Base-by-base conservation (phyloP, 2,888 invertebrate species). In the Hofmannophila pseudospretella region DNA sequence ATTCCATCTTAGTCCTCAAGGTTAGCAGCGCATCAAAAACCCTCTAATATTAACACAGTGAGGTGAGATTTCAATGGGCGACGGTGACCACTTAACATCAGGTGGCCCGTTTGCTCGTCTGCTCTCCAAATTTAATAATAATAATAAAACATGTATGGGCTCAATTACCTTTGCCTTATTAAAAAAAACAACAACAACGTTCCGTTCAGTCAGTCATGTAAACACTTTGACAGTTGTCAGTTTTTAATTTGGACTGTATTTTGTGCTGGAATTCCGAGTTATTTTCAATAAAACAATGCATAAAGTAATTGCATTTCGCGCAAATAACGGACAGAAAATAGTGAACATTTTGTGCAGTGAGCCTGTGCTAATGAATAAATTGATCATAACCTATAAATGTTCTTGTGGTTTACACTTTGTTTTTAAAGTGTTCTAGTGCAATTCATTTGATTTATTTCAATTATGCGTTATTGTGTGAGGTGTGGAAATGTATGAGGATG, bases 361-460 rank as follows among this genome's bases (percentile, higher is more conserved):
- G 12, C 1, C 13, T 29, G 14, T 29, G 29, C n/a, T n/a, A 2
- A 5, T 3, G 11, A 3, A 7, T 10, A 33, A 35, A 19, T 26
- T 27, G 26, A 12, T 29, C 32, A 34, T 57, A 56, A 56, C 55
- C 55, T 56, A 4, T 11, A 44, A 51, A 48, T 14, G 41, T 14
- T 29, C 11, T 20, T n/a, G 23, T 23, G 25, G 14, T 32, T 20
- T 19, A 23, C 11, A 14, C 5, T 14, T 13, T 33, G 16, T 33
- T 33, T 33, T 26, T 26, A 9, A 3, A 27, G 27, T 27, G 10
- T 4, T 11, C 4, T 27, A 27, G 5, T 16, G 5, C 16, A 5
- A 4, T 16, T 16, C 3, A 4, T 16, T 4, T 16, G 16, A 16
- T 16, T 16, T 16, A 16, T 4, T n/a, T n/a, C n/a, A n/a, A n/a